Percentiles rank a stretch among this genome's conserved stretches.
Evolutionary conservation across 92 coral and sea anemone genomes (phyloP).

Genomic region (Porites evermanni): DNA sequence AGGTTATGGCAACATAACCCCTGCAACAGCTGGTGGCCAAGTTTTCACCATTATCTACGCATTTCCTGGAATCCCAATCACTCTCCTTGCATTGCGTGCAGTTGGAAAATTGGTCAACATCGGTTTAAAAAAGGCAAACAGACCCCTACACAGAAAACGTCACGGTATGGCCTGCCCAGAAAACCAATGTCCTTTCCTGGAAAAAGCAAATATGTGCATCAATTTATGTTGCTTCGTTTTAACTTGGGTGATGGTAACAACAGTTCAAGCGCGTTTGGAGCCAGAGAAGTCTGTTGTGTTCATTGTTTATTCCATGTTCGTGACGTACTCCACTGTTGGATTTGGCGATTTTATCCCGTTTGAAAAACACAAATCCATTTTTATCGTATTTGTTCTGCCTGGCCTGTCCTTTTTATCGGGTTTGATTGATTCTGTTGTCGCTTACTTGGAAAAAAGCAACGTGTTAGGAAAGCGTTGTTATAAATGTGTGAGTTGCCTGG

Average conservation of each 20-base stretch:
- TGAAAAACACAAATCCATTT: slow-evolving; percentile 7
- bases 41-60: slow-evolving; percentile 46
- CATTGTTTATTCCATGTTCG: slow-evolving; percentile 40
- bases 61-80: slow-evolving; percentile 45
- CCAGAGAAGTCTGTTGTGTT: slow-evolving; percentile 1
- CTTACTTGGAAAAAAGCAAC: slow-evolving; percentile 27
- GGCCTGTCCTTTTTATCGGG: slow-evolving; percentile 56
- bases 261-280: background rate
- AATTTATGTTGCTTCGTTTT: background rate
- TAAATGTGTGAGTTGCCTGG: background rate
- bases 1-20: slow-evolving; percentile 66
- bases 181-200: slow-evolving; percentile 26
- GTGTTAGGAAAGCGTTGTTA: background rate
- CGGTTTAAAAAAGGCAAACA: slow-evolving; percentile 1
- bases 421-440: slow-evolving; percentile 44
- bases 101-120: slow-evolving; percentile 45
- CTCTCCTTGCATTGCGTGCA: slow-evolving; percentile 34
- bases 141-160: slow-evolving; percentile 26
- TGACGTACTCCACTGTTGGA: slow-evolving; percentile 56
- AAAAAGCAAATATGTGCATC: slow-evolving; percentile 7
- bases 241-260: background rate
- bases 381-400: slow-evolving; percentile 25
- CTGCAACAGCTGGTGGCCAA: slow-evolving; percentile 45
- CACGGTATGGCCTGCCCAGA: slow-evolving; percentile 14
- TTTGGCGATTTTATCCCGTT: slow-evolving; percentile 57